Conservation (phyloP, 2,113 vertebrate species). For the Oryzias melastigma region DNA sequence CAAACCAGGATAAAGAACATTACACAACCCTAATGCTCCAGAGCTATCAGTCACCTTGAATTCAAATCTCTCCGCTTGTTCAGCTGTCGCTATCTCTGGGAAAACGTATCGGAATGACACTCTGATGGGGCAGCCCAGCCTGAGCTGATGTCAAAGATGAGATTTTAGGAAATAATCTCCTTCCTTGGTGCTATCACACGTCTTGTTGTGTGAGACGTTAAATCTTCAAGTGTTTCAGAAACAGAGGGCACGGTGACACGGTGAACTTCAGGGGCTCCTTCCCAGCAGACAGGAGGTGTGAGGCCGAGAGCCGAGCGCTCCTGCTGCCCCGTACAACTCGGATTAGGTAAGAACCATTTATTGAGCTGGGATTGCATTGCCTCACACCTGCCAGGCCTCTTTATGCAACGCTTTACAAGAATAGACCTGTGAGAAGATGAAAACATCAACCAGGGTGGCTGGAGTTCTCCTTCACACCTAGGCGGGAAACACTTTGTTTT, state of each 20-base stretch:
- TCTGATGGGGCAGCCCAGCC: conserved; percentile 1
- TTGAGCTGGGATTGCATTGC: not conserved
- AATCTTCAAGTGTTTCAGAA: conserved; percentile 59
- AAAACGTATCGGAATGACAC: conserved; percentile 7
- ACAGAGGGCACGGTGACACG: conserved; percentile 71
- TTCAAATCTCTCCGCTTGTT: conserved; percentile 21
- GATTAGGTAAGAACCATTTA: not conserved
- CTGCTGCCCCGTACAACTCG: conserved; percentile 28
- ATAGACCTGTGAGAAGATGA: not conserved
- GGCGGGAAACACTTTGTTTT: not conserved
- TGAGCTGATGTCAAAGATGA: conserved; percentile 1
- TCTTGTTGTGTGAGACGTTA: conserved; percentile 12
- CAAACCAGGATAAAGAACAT: conserved; percentile 35
- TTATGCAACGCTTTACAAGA: not conserved
- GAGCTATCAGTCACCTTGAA: conserved; percentile 32
- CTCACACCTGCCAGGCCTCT: not conserved
- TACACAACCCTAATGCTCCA: conserved; percentile 33
- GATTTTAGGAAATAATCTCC: not conserved
- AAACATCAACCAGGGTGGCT: not conserved
- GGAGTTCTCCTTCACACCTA: too few relatives aligned
- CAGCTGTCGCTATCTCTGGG: conserved; percentile 7
- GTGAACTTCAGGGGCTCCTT: conserved; percentile 55
- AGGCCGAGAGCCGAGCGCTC: conserved; percentile 20
- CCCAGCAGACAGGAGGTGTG: conserved; percentile 46
- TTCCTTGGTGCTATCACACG: not conserved